Evolutionary conservation across 2,888 invertebrate genomes (phyloP).

Genomic region (Drosophila demipolita): DNA sequence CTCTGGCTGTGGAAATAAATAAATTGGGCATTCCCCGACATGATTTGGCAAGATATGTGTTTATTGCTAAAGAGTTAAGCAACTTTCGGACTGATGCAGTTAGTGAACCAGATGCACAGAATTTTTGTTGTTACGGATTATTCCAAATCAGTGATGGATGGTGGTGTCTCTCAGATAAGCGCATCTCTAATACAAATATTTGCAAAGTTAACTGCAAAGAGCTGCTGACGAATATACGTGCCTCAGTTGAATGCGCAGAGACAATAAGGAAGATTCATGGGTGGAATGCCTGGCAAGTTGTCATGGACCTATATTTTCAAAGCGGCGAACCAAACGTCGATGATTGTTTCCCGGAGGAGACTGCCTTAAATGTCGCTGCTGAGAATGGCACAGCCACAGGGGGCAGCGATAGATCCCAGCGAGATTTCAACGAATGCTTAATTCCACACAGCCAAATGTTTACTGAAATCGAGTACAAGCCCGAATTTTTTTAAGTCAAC

Average conservation of each 20-base stretch:
- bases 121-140: slow-evolving; percentile 5
- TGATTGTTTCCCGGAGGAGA: slow-evolving; percentile 14
- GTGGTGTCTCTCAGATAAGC: neutral
- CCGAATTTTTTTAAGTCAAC: neutral
- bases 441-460: accelerated
- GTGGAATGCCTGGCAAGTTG: neutral
- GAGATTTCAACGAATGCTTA: accelerated
- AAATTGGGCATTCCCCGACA: neutral
- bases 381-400: neutral
- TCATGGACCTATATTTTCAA: accelerated
- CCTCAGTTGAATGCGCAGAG: slow-evolving; percentile 6
- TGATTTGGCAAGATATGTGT: slow-evolving; percentile 13
- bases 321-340: neutral
- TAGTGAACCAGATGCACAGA: accelerated
- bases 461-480: accelerated
- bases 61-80: slow-evolving; percentile 8
- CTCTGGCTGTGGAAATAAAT: slow-evolving; percentile 30
- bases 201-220: neutral
- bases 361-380: neutral
- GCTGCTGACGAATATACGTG: neutral
- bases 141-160: slow-evolving; percentile 19
- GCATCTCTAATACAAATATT: accelerated
- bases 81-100: neutral
- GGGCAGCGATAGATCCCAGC: neutral
- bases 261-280: accelerated